phyloP scores from a whole-genome alignment of 2,113 vertebrate genomes.

The Mandrillus leucophaeus region DNA sequence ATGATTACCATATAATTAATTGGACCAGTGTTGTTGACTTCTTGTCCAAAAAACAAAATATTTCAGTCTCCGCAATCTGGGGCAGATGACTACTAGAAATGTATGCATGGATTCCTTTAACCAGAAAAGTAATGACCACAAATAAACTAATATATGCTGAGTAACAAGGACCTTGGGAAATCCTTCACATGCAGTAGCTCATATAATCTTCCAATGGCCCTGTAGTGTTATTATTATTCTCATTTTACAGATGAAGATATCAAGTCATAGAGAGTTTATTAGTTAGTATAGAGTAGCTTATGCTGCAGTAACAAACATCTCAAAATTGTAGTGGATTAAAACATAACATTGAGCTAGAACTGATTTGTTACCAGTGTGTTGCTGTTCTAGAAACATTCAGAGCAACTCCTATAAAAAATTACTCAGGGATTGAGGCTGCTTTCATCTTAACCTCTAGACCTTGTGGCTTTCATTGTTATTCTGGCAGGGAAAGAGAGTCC shows the following conservation, averaged over 20 bases:
- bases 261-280: not conserved
- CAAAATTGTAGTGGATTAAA: not conserved
- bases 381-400: not conserved
- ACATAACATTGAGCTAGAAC: not conserved
- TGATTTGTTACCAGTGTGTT: not conserved
- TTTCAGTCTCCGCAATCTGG: not conserved
- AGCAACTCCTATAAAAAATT: not conserved
- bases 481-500: not conserved
- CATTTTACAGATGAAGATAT: not conserved
- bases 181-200: not conserved
- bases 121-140: not conserved
- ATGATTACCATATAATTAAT: not conserved
- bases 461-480: not conserved
- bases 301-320: not conserved
- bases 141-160: not conserved
- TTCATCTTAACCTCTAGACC: rapidly evolving
- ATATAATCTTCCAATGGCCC: not conserved
- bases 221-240: not conserved
- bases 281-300: not conserved
- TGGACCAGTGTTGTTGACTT: not conserved
- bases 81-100: not conserved
- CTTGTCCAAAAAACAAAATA: not conserved
- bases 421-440: not conserved
- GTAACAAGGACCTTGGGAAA: not conserved
- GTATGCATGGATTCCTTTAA: not conserved